Evolutionary conservation across 2,888 invertebrate genomes (phyloP), one percentile per base, ranked within the genome.

Genomic region (Phymatocera aterrima): DNA sequence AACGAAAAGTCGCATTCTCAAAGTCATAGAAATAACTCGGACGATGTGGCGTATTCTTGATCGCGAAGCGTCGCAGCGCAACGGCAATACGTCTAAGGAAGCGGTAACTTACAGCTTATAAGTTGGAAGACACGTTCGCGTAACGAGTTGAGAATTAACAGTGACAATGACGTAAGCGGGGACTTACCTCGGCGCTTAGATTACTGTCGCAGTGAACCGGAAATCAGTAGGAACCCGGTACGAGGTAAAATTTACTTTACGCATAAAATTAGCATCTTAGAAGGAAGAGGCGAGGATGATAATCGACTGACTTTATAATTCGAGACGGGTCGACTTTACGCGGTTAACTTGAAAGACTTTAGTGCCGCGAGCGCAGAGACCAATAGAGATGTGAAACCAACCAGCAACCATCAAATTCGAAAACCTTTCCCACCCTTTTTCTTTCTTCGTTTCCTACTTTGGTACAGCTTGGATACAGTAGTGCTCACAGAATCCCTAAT

Each of bases 371-470:
- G 28, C 18, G 51, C 10, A 51, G n/a, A 72, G 48, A n/a, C 31
- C 51, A 72, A 51, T 18, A 51, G 51, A 72, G 51, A 72, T 72
- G 51, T 64, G 37, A n/a, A 10, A 48, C 48, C 51, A 18, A 37
- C 43, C 18, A 72, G 28, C 34, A 51, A 34, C 48, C 51, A 51
- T 72, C 70, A 72, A 51, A 72, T 72, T 48, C 24, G 31, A 28
- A 68, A 43, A 57, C 28, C 18, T 31, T 43, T 65, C 65, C 60
- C 54, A 68, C 72, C 79, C 80, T 80, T 79, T 78, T 78, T 77
- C 80, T 80, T 80, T 79, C 79, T 77, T 64, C 81, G 77, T 77
- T 65, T 46, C 57, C 28, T 57, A 6, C 43, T 68, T 43, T 2
- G 5, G 12, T 24, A 72, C 31, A 72, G 18, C 18, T 31, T 34